phyloP scores from a whole-genome alignment of 2,888 invertebrate genomes.

The Temnothorax unifasciatus region DNA sequence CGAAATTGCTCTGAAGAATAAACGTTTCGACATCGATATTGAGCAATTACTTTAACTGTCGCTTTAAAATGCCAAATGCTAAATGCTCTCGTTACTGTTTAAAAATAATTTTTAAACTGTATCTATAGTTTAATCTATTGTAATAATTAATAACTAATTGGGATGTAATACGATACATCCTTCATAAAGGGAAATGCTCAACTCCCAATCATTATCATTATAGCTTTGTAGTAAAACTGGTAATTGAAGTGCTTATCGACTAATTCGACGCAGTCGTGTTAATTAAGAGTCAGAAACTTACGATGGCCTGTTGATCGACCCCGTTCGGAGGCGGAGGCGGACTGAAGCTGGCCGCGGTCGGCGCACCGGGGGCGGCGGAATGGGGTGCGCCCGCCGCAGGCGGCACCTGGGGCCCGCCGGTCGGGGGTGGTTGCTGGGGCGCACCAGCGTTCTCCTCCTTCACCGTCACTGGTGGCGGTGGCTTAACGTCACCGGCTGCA shows the following conservation, averaged over 20 bases:
- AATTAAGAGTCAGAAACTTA: slow-evolving; percentile 71
- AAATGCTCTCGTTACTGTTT: not conserved
- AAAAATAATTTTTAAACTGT: not conserved
- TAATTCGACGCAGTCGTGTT: slow-evolving; percentile 28
- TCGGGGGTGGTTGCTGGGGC: slow-evolving; percentile 80
- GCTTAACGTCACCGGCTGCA: slow-evolving; percentile 87
- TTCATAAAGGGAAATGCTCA: not conserved
- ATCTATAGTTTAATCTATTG: not conserved
- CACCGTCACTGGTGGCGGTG: slow-evolving; percentile 85
- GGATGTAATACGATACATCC: not conserved
- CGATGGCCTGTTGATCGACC: slow-evolving; percentile 85
- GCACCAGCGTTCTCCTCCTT: slow-evolving; percentile 84
- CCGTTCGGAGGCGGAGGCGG: slow-evolving; percentile 88
- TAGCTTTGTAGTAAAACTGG: not conserved
- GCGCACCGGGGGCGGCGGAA: slow-evolving; percentile 82
- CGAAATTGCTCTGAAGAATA: slow-evolving; percentile 2
- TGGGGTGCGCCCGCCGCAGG: slow-evolving; percentile 81
- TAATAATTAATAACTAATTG: not conserved
- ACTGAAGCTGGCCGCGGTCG: slow-evolving; percentile 86
- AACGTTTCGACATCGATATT: not conserved
- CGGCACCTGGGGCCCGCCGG: slow-evolving; percentile 85
- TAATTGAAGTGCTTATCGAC: slow-evolving; percentile 26
- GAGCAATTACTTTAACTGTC: not conserved
- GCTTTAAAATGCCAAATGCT: not conserved
- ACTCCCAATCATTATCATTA: not conserved